Evolutionary conservation across 2,113 vertebrate genomes (phyloP), one percentile per base, ranked within the genome.

Genomic region (Alligator sinensis): DNA sequence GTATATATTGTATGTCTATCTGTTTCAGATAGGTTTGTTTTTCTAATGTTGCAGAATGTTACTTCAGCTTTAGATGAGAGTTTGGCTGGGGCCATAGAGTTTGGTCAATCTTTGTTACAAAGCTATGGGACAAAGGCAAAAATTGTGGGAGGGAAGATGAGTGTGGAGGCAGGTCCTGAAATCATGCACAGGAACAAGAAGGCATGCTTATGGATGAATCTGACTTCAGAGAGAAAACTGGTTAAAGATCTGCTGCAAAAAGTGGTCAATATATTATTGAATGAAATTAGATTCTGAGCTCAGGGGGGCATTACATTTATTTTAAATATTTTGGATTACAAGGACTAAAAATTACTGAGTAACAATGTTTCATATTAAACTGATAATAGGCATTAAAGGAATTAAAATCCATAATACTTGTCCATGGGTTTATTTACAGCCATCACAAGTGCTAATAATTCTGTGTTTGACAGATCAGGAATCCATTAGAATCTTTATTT

Each of bases 161-260:
- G n/a, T 68, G n/a, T 68, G 66, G 7, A 68, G n/a, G 66, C 4
- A 10, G 66, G 66, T 18, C 66, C 30, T 68, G 74, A 95, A 95
- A 85, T 85, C 47, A 84, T 68, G 66, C 81, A 55, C 8, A 62
- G 85, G 92, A 54, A 84, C 82, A 74, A 88, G 47, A 77, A 93
- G 94, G 9, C 14, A 88, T 24, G 87, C 0, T 3, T 30, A 66
- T 24, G 82, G 34, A 68, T 80, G 1, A 9, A 83, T 94, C 7
- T 84, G 58, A 57, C 24, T 75, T 77, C 61, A 93, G 86, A 85
- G 58, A 14, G 70, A 70, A 94, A 77, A 11, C 12, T 5, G 5
- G 17, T 79, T 78, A 0, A 0, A 30, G 4, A 1, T 72, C 74
- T 89, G 60, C 89, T 83, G 3, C n/a, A 68, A 34, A 64, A 30